These are phyloP conservation scores for Tiliqua scincoides DNA, from an alignment of 2,113 vertebrate species.

Conservation along the genomic window DNA sequence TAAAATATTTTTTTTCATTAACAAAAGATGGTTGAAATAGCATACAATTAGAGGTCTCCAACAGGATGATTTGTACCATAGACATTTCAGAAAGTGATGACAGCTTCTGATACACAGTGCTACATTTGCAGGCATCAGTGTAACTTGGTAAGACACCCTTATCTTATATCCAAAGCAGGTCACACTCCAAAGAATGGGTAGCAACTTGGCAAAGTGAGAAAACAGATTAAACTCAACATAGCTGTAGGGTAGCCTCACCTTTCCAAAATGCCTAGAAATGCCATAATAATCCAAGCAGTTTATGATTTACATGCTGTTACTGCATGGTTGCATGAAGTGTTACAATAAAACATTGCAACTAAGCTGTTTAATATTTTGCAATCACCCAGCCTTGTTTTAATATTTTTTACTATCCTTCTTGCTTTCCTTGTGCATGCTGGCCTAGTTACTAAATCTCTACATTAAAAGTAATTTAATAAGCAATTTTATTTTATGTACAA, in stretches of 20 bases:
- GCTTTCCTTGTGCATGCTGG: conserved; percentile 40
- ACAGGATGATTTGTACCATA: background rate
- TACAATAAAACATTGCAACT: background rate
- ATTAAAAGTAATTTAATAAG: conserved; percentile 28
- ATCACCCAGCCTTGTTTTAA: conserved; percentile 9
- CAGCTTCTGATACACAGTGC: background rate
- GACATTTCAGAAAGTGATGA: background rate
- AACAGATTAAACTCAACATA: background rate
- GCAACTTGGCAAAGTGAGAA: background rate
- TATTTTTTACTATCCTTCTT: conserved; percentile 19
- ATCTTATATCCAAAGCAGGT: background rate
- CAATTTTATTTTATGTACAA: conserved; percentile 35
- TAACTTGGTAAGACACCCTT: background rate
- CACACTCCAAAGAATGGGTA: background rate
- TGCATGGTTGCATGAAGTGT: conserved; percentile 1
- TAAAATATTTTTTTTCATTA: too few relatives aligned
- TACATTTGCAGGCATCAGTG: background rate
- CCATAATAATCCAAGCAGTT: background rate
- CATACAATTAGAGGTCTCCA: background rate
- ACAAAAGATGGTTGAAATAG: too few relatives aligned
- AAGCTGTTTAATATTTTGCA: background rate
- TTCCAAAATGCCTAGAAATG: background rate
- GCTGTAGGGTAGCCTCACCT: background rate
- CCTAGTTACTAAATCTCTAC: conserved; percentile 34
- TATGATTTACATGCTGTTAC: background rate